Evolutionary conservation across 2,113 vertebrate genomes (phyloP).

Genomic region (Sylvietta virens): DNA sequence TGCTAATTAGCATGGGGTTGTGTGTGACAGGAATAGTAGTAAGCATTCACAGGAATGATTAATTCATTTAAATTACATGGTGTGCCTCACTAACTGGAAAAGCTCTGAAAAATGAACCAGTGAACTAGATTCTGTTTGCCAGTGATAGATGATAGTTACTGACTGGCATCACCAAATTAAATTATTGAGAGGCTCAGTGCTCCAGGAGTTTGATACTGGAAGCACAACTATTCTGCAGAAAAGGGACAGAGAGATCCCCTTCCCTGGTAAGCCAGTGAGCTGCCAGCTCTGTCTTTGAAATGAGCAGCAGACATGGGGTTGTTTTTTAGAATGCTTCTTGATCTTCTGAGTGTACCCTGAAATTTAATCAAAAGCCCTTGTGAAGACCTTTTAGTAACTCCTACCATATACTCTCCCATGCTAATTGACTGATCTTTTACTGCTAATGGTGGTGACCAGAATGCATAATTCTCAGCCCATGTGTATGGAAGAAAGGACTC

Average conservation of each 20-base stretch:
- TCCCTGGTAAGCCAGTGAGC: neutral
- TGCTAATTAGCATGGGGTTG: slow-evolving; percentile 63
- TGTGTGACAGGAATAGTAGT: slow-evolving; percentile 61
- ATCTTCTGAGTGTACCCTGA: neutral
- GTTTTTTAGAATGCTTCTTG: neutral
- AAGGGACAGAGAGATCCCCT: neutral
- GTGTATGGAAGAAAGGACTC: slow-evolving; percentile 24
- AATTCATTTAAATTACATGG: slow-evolving; percentile 63
- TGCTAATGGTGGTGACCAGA: slow-evolving; percentile 2
- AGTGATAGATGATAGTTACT: neutral
- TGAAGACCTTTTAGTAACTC: slow-evolving; percentile 8
- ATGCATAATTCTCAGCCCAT: neutral
- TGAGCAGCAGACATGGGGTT: neutral
- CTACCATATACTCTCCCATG: neutral
- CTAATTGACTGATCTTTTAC: slow-evolving; percentile 25
- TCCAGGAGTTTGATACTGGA: neutral
- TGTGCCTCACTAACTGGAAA: neutral
- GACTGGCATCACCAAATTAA: neutral
- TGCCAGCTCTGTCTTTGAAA: neutral
- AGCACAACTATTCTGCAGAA: neutral
- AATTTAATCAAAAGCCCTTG: slow-evolving; percentile 14
- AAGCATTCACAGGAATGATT: slow-evolving; percentile 39
- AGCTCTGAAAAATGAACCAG: slow-evolving; percentile 11
- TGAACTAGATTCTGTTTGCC: neutral
- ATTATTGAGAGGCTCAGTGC: neutral